These are phyloP conservation scores for Hedya salicella DNA, from an alignment of 2,888 invertebrate species.

Conservation along the genomic window DNA sequence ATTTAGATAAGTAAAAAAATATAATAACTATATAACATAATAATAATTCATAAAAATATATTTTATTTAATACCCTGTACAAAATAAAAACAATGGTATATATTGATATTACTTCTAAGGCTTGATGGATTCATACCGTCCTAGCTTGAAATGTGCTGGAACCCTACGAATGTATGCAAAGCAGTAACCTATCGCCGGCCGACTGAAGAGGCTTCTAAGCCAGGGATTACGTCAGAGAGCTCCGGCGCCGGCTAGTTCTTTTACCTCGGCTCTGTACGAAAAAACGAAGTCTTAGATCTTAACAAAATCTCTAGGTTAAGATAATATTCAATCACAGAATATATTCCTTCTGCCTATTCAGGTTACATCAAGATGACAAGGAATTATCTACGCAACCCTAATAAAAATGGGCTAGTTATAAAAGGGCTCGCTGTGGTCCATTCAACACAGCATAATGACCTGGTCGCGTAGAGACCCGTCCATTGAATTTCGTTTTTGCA, in stretches of 20 bases:
- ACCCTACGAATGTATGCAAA: slow-evolving; percentile 33
- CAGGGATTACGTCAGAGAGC: slow-evolving; percentile 60
- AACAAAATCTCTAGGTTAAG: neutral
- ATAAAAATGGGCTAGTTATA: slow-evolving; percentile 56
- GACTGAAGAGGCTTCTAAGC: slow-evolving; percentile 62
- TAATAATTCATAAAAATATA: no score
- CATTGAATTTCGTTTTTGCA: slow-evolving; percentile 60
- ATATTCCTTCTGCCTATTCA: no score
- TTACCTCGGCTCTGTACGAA: slow-evolving; percentile 3
- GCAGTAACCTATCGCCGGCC: slow-evolving; percentile 47
- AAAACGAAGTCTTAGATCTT: slow-evolving; percentile 29
- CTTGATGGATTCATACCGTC: slow-evolving; percentile 10
- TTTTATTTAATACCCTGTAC: no score
- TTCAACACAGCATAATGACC: slow-evolving; percentile 62
- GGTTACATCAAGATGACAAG: slow-evolving; percentile 32
- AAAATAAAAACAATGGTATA: neutral
- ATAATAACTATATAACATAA: no score
- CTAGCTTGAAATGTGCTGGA: neutral
- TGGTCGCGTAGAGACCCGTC: slow-evolving; percentile 61
- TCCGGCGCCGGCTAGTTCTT: neutral
- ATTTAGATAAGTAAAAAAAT: no score
- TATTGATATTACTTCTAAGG: neutral
- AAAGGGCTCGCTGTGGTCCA: slow-evolving; percentile 53
- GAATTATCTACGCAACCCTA: slow-evolving; percentile 48
- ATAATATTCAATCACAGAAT: no score